Evolutionary conservation across 2,797 vertebrate species (phyloP).

Genomic region (Chanos chanos): DNA sequence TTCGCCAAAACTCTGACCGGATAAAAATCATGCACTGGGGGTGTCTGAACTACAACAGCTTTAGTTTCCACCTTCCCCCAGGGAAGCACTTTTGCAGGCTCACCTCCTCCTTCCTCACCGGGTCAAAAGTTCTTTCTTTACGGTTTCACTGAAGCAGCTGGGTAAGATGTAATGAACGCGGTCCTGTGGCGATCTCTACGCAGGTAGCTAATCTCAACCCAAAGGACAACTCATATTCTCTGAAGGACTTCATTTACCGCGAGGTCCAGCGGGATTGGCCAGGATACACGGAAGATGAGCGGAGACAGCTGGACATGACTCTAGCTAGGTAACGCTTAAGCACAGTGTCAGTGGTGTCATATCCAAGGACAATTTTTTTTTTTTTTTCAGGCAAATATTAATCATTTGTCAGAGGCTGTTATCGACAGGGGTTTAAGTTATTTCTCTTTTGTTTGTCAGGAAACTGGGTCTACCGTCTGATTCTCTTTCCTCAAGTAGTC

Average conservation of each 20-base stretch:
- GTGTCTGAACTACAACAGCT: too few relatives aligned
- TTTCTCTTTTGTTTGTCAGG: conserved; percentile 59
- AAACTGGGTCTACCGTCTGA: conserved; percentile 77
- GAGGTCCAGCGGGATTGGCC: conserved; percentile 88
- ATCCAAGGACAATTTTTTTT: background rate
- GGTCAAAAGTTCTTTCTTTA: too few relatives aligned
- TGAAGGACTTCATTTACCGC: conserved; percentile 88
- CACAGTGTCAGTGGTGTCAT: background rate
- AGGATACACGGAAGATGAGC: conserved; percentile 83
- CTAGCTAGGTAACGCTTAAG: conserved; percentile 73
- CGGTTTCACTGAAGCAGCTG: too few relatives aligned
- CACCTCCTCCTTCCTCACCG: too few relatives aligned
- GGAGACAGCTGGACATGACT: conserved; percentile 74
- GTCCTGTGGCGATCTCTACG: background rate
- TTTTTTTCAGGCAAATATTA: background rate
- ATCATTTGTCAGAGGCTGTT: background rate
- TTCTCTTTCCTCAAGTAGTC: conserved; percentile 64
- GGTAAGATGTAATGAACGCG: background rate
- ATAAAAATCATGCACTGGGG: too few relatives aligned
- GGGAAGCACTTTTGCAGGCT: too few relatives aligned
- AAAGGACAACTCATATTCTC: conserved; percentile 85
- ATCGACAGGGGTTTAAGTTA: background rate
- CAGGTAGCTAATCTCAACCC: conserved; percentile 88
- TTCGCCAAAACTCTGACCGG: too few relatives aligned
- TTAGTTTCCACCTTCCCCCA: too few relatives aligned